A percentile compares a stretch with the other conserved stretches of the same genome.
These are phyloP conservation scores for Nebria brevicollis DNA, from an alignment of 2,888 invertebrate genomes.

Conservation along the genomic window DNA sequence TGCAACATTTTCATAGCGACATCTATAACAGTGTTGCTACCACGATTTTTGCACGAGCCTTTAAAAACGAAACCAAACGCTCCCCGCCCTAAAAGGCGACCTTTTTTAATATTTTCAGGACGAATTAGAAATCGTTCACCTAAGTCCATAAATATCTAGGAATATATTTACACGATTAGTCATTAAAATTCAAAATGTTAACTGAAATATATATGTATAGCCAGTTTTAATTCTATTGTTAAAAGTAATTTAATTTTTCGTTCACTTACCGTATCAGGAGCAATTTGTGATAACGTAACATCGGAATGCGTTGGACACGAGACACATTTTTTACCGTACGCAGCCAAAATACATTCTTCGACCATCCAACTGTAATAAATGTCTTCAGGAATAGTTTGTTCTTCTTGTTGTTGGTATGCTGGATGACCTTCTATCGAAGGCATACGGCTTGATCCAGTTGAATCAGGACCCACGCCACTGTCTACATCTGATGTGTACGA, in stretches of 20 bases:
- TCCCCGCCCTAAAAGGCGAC: conserved; percentile 88
- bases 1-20: conserved; percentile 97
- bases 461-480: conserved; percentile 88
- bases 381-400: conserved; percentile 52
- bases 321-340: conserved; percentile 76
- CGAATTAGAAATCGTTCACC: conserved; percentile 83
- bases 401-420: conserved; percentile 60
- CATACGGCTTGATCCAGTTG: conserved; percentile 80
- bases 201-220: no score
- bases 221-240: neutral
- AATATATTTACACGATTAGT: conserved; percentile 31
- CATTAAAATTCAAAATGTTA: conserved; percentile 14
- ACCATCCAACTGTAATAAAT: conserved; percentile 86
- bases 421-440: conserved; percentile 85
- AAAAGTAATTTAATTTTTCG: neutral
- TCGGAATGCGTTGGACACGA: conserved; percentile 85
- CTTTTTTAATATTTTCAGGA: conserved; percentile 82
- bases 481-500: conserved; percentile 85
- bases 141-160: conserved; percentile 85
- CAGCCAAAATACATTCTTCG: conserved; percentile 93
- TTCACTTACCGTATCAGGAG: conserved; percentile 85
- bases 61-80: conserved; percentile 98
- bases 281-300: conserved; percentile 79
- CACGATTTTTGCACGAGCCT: conserved; percentile 74
- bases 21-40: conserved; percentile 68